Evolutionary conservation across 2,888 invertebrate genomes (phyloP), one percentile per base, ranked within the genome.

Genomic region (Ophion costatus): DNA sequence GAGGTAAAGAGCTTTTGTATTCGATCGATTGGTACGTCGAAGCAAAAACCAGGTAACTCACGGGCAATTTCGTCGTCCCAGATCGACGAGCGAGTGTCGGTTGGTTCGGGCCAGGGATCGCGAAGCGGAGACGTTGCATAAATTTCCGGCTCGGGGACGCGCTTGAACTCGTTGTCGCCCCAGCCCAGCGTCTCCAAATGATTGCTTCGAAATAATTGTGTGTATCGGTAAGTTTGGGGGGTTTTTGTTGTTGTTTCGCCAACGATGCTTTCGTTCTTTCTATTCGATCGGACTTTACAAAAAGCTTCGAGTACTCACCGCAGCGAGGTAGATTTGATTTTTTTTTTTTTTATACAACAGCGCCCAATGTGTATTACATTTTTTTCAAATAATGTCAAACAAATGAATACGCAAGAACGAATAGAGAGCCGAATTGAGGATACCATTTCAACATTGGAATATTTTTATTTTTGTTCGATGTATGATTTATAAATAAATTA

Each of bases 111-210:
- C 89, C 88, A 90, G 1, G 78, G 2, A 5, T 86, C 84, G 0
- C 66, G 63, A 11, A 82, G 38, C 9, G 75, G 51, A n/a, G 86
- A 69, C 0, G 82, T 85, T 66, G 84, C 67, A 73, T 83, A 86
- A 29, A 90, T 57, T 74, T 85, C 86, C 0, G 90, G 84, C 29
- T 91, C 87, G 1, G 91, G 89, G 17, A 86, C 61, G 42, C 76
- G 71, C 45, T 83, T 85, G 71, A 83, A 90, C 29, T 90, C 90
- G 6, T 89, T 84, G 11, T 89, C 89, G 14, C 83, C 22, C 92
- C 91, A 92, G 14, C 90, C 90, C 66, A 88, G 79, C 6, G 89
- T 87, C 56, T 86, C 89, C 45, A 90, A 29, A 75, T 88, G 86
- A 70, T 90, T 86, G 14, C 91, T 91, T 83, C 7, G n/a, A 83